Evolutionary conservation across 2,888 invertebrate genomes (phyloP), one percentile per base, ranked within the genome.

Genomic region (Drosophila pseudotalamancana): DNA sequence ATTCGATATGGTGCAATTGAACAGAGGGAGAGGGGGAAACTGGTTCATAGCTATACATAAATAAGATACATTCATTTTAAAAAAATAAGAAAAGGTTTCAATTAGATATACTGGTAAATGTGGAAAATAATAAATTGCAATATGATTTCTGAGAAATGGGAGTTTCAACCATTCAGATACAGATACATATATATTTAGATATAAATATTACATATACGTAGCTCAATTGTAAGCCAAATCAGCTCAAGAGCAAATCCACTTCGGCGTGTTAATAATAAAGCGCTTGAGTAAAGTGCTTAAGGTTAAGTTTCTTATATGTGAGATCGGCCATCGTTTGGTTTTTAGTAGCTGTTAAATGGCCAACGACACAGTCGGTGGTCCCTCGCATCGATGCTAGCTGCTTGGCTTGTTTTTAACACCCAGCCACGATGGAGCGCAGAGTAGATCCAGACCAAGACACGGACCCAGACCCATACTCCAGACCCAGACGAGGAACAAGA

Each of bases 341-440:
- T 82, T 82, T 82, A 82, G 82, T 82, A 85, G 82, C 82, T 82
- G 87, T 73, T 85, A 88, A 87, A 88, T 88, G 86, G 85, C 72
- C 61, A 50, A 35, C 54, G 68, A 48, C 88, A 60, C 84, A 87
- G 84, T 85, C 74, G 84, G 84, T 85, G 84, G 84, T 85, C 85
- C 21, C 11, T 11, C 14, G 63, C 53, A 27, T 56, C 50, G 59
- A 64, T 72, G 46, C 84, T 80, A 68, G 67, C n/a, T 79, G 73
- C 63, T 62, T 70, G 82, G 84, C 81, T 83, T 80, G 78, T 85
- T 88, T 87, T 88, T 85, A 88, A 87, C 90, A 89, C 89, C 85
- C 82, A 66, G 50, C 4, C 49, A 21, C 48, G 61, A 27, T 65
- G 43, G 16, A 51, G 11, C 29, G 19, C 5, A n/a, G 9, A 16